Conservation (phyloP, 2,797 vertebrate genomes). For the Erithacus rubecula region DNA sequence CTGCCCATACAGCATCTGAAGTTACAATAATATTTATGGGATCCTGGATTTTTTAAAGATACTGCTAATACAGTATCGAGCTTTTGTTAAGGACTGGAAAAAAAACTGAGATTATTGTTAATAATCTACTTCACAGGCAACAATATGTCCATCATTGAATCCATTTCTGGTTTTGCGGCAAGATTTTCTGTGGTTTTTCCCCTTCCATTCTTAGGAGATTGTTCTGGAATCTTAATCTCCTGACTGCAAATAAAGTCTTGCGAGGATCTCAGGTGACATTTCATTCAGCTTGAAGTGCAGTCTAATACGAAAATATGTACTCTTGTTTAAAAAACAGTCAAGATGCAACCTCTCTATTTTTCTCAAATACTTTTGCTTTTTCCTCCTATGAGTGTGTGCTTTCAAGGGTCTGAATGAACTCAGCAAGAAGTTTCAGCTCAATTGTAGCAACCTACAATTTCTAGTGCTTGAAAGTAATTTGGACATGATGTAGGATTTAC, state of each 20-base stretch:
- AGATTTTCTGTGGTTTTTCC: not conserved
- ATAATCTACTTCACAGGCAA: not conserved
- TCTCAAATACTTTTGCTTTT: not conserved
- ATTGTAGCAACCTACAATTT: not conserved
- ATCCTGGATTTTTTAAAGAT: not conserved
- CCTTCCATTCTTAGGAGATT: not conserved
- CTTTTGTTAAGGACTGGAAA: not conserved
- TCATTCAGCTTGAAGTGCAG: not conserved
- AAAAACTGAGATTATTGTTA: not conserved
- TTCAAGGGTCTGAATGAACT: not conserved
- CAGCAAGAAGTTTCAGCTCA: not conserved
- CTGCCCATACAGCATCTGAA: slow-evolving; percentile 68
- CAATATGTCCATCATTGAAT: not conserved
- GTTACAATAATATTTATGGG: not conserved
- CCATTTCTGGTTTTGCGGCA: not conserved
- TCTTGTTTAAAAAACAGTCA: not conserved
- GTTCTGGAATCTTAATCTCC: not conserved
- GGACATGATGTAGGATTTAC: not conserved
- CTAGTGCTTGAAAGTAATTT: not conserved
- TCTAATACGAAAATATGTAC: not conserved
- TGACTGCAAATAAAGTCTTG: not conserved
- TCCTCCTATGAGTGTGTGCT: not conserved
- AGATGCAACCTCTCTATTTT: not conserved
- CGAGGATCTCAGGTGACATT: not conserved
- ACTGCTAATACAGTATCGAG: not conserved